Percentiles rank a stretch among this genome's conserved stretches.
phyloP scores from a whole-genome alignment of 2,113 vertebrate species.

The Cyprinodon variegatus region DNA sequence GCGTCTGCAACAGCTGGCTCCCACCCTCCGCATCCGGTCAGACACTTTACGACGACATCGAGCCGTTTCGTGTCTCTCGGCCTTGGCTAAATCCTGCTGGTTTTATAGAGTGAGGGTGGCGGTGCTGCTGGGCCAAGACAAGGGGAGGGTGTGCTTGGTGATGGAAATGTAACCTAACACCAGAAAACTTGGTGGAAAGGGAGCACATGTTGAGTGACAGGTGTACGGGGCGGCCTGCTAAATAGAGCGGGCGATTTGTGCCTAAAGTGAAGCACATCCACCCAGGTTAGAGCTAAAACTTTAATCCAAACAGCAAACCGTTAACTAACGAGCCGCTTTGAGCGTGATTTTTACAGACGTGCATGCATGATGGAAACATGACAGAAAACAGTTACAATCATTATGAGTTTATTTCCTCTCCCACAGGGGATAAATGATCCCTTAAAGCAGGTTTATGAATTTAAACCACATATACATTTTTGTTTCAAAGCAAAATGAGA shows the following conservation, averaged over 20 bases:
- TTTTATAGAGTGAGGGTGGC: slow-evolving; percentile 57
- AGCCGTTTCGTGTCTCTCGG: slow-evolving; percentile 60
- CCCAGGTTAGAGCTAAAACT: slow-evolving; percentile 41
- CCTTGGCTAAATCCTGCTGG: slow-evolving; percentile 65
- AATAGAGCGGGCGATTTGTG: slow-evolving; percentile 39
- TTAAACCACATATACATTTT: not conserved
- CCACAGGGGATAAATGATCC: not conserved
- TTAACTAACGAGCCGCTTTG: slow-evolving; percentile 25
- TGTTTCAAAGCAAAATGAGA: slow-evolving; percentile 11
- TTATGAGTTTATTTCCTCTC: slow-evolving; percentile 58
- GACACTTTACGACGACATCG: slow-evolving; percentile 77
- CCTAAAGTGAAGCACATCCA: slow-evolving; percentile 40
- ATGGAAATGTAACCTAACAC: slow-evolving; percentile 74
- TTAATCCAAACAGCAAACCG: slow-evolving; percentile 33
- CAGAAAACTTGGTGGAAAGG: slow-evolving; percentile 64
- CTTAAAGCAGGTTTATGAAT: slow-evolving; percentile 21
- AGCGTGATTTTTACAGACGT: not conserved
- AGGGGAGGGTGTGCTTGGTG: slow-evolving; percentile 41
- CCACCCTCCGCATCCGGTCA: slow-evolving; percentile 69
- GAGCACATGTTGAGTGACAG: slow-evolving; percentile 74
- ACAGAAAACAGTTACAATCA: slow-evolving; percentile 22
- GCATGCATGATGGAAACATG: not conserved
- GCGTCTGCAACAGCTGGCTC: slow-evolving; percentile 71
- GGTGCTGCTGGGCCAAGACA: slow-evolving; percentile 14
- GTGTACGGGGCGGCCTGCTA: slow-evolving; percentile 67